Conservation (phyloP, 2,113 vertebrate species). For the Mus musculus region GRCm39 chr2:137942501-137943000, state of each 20-base stretch:
- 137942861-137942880: background rate
- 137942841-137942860: background rate
- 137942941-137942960: background rate
- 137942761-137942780: background rate
- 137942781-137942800: background rate
- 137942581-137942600: background rate
- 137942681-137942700: background rate
- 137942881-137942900: background rate
- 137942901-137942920: background rate
- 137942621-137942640: background rate
- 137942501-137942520: background rate
- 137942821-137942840: background rate
- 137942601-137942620: background rate
- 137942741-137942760: background rate
- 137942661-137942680: background rate
- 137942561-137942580: background rate
- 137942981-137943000: conserved; percentile 3
- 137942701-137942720: background rate
- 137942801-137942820: background rate
- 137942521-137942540: background rate
- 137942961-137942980: background rate
- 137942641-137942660: background rate
- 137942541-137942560: background rate
- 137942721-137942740: background rate
- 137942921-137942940: conserved; percentile 36